phyloP scores from a whole-genome alignment of 2,113 vertebrate species.

The Pipa parva region DNA sequence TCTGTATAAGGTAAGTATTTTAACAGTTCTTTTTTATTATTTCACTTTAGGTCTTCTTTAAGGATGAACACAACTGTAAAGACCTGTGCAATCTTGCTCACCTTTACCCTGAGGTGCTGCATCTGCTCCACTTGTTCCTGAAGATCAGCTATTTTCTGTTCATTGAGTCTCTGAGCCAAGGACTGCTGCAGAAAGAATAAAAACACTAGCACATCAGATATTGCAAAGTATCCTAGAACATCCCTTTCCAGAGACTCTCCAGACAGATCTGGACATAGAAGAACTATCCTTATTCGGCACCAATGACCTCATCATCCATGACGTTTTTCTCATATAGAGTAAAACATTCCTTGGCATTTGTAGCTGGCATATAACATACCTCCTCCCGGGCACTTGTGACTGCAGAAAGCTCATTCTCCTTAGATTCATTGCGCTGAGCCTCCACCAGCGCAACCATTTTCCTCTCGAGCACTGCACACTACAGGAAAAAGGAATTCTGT shows the following conservation, averaged over 20 bases:
- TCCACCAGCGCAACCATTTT: slow-evolving; percentile 61
- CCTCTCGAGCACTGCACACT: slow-evolving; percentile 59
- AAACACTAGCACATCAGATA: slow-evolving; percentile 22
- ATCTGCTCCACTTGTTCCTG: slow-evolving; percentile 63
- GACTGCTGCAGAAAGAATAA: not conserved
- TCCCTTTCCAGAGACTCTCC: no score
- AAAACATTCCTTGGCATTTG: no score
- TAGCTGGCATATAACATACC: no score
- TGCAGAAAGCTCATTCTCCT: slow-evolving; percentile 24
- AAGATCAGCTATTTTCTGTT: slow-evolving; percentile 53
- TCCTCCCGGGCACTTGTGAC: slow-evolving; percentile 66
- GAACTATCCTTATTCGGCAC: no score
- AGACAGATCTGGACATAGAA: not conserved
- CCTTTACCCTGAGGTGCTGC: slow-evolving; percentile 63
- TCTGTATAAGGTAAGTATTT: no score
- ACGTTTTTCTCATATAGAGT: no score
- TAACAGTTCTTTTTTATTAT: no score
- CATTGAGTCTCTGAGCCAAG: slow-evolving; percentile 52
- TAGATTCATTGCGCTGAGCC: slow-evolving; percentile 28
- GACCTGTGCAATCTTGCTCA: slow-evolving; percentile 40
- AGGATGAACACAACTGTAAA: no score
- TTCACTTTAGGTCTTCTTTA: no score
- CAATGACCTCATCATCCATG: no score
- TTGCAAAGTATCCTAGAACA: no score
- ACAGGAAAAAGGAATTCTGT: slow-evolving; percentile 37